phyloP scores from a whole-genome alignment of 2,113 vertebrate genomes.

The Protobothrops mucrosquamatus region DNA sequence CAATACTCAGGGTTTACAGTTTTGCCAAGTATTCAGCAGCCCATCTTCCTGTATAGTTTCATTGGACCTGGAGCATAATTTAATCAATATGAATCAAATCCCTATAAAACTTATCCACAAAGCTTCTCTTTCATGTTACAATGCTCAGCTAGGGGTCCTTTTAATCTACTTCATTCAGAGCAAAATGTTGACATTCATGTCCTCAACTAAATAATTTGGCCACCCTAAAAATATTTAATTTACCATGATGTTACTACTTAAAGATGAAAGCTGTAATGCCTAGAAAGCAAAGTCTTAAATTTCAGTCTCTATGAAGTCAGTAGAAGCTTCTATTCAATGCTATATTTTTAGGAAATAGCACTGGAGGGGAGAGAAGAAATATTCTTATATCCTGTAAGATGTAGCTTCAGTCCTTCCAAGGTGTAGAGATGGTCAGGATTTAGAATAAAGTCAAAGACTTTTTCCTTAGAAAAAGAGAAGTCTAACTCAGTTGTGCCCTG shows the following conservation, averaged over 20 bases:
- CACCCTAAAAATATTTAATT: background rate
- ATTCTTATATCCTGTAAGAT: background rate
- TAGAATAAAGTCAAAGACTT: background rate
- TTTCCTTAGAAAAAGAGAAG: background rate
- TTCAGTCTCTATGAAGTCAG: background rate
- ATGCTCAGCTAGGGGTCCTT: background rate
- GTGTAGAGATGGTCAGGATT: background rate
- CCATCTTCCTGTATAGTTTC: background rate
- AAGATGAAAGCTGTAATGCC: background rate
- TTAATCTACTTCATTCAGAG: background rate
- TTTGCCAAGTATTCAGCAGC: background rate
- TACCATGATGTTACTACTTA: background rate
- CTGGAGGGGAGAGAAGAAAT: background rate
- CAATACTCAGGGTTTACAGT: background rate
- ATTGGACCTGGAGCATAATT: background rate
- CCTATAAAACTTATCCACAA: background rate
- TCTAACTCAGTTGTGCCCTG: background rate
- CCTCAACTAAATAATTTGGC: background rate
- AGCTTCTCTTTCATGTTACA: background rate
- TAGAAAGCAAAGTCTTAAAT: background rate
- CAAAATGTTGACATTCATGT: background rate
- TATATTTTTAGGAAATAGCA: background rate
- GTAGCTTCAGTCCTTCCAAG: background rate
- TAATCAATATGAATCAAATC: background rate
- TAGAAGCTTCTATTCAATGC: background rate